Conservation (phyloP, 2,113 vertebrate genomes). For the Dipodomys spectabilis region DNA sequence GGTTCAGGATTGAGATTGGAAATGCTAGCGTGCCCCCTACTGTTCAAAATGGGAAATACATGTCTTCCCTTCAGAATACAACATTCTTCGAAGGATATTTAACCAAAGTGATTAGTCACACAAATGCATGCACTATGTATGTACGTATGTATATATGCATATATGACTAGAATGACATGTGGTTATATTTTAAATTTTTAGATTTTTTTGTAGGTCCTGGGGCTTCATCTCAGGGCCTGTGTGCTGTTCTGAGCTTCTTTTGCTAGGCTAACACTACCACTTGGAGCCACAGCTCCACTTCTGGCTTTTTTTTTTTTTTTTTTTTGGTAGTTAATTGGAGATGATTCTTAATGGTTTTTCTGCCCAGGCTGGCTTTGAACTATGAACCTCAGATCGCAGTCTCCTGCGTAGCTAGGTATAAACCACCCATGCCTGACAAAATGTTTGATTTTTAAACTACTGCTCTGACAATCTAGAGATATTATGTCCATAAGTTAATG, state of each 20-base stretch:
- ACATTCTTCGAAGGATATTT: not conserved
- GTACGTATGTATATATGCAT: rapidly evolving
- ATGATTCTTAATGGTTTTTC: too few species aligned
- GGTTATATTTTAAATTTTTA: too few species aligned
- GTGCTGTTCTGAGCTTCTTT: too few species aligned
- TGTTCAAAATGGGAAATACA: not conserved
- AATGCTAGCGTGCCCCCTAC: conserved; percentile 82
- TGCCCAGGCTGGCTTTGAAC: too few species aligned
- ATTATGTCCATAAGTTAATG: too few species aligned
- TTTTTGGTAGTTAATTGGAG: too few species aligned
- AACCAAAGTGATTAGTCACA: not conserved
- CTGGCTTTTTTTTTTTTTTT: too few species aligned
- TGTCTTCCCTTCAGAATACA: not conserved
- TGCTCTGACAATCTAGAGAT: not conserved
- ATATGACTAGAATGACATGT: not conserved
- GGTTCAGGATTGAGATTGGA: not conserved
- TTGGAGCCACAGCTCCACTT: too few species aligned
- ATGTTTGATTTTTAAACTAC: not conserved
- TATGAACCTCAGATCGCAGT: too few species aligned
- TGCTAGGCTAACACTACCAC: too few species aligned
- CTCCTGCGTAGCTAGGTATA: not conserved
- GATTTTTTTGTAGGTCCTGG: too few species aligned
- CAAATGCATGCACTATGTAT: not conserved
- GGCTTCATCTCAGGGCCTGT: too few species aligned
- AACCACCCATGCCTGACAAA: not conserved